phyloP scores from a whole-genome alignment of 2,797 vertebrate genomes.

The Phoeniculus purpureus region DNA sequence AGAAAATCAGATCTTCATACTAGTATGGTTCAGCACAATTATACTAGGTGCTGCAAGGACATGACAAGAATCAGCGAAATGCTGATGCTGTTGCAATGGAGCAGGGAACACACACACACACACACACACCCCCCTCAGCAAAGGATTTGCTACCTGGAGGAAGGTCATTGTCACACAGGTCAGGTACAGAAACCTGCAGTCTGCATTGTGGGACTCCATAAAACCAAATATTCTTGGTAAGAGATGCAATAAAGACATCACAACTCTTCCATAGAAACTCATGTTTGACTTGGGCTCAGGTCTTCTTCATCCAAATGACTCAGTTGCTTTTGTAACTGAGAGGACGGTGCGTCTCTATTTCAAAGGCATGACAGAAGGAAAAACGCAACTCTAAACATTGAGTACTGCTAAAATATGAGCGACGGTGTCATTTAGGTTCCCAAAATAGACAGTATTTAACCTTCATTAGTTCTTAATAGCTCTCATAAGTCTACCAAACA shows the following conservation, averaged over 20 bases:
- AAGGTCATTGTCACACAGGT: not conserved
- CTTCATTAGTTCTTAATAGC: constrained; percentile 53
- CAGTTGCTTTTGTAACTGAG: not conserved
- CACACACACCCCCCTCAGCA: not conserved
- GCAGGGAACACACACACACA: not conserved
- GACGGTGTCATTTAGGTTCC: constrained; percentile 5
- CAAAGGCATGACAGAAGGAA: not conserved
- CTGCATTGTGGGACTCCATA: not conserved
- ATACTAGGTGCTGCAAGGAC: not conserved
- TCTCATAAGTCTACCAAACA: constrained; percentile 16
- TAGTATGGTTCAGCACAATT: not conserved
- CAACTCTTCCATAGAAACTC: not conserved
- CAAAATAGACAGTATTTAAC: constrained; percentile 55
- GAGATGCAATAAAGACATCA: not conserved
- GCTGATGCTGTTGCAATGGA: not conserved
- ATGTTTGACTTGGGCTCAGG: not conserved
- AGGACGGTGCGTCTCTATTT: not conserved
- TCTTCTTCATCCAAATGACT: not conserved
- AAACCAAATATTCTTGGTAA: not conserved
- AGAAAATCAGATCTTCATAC: not conserved
- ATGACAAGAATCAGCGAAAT: not conserved
- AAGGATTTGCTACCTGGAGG: not conserved
- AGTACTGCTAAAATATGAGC: constrained; percentile 8
- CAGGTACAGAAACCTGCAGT: not conserved
- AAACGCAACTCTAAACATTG: not conserved